A percentile compares a stretch with the other conserved stretches of the same genome.
phyloP scores from a whole-genome alignment of 2,797 vertebrate genomes.

The Brachymystax lenok region DNA sequence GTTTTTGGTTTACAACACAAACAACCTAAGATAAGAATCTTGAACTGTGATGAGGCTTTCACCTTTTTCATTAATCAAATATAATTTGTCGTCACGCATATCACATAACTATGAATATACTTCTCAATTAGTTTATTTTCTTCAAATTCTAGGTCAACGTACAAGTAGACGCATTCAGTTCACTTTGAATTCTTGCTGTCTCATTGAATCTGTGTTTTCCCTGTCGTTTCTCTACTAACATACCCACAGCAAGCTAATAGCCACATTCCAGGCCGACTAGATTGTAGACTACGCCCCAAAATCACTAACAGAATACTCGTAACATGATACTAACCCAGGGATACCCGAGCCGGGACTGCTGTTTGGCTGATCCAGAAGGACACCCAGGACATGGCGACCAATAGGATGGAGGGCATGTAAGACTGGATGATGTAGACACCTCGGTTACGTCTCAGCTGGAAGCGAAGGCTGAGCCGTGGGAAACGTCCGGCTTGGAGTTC shows the following conservation, averaged over 20 bases:
- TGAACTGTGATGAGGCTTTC: too few species aligned
- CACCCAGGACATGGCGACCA: constrained; percentile 99
- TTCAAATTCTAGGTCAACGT: too few species aligned
- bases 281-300: neutral
- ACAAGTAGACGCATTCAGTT: too few species aligned
- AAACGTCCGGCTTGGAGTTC: constrained; percentile 86
- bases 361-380: constrained; percentile 99
- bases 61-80: too few species aligned
- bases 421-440: constrained; percentile 99
- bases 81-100: too few species aligned
- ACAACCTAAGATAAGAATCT: too few species aligned
- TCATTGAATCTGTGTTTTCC: too few species aligned
- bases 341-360: constrained; percentile 94
- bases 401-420: constrained; percentile 93
- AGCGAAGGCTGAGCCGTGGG: constrained; percentile 92
- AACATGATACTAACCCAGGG: constrained; percentile 79
- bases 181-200: too few species aligned
- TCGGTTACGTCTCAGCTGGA: constrained; percentile 88
- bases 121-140: too few species aligned
- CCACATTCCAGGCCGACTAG: neutral
- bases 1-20: too few species aligned
- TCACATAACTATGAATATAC: too few species aligned
- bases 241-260: neutral
- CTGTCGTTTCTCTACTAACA: neutral
- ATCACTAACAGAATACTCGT: neutral